phyloP scores from a whole-genome alignment of 2,113 vertebrate species.

The Syrmaticus mikado region DNA sequence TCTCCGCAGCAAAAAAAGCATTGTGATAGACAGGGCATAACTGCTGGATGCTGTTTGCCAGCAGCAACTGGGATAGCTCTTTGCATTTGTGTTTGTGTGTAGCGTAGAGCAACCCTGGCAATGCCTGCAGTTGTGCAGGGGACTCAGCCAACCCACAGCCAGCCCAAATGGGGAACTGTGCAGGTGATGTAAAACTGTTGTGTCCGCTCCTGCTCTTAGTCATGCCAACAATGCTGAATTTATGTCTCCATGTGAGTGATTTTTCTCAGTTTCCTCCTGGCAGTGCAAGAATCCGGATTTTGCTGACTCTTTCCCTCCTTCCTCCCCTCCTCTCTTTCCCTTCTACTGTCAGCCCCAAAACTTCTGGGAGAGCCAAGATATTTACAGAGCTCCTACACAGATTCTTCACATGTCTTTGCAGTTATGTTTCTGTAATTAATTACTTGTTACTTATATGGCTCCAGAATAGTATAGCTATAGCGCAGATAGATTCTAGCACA shows the following conservation, averaged over 20 bases:
- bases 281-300: background rate
- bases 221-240: background rate
- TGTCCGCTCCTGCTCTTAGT: background rate
- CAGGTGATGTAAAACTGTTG: background rate
- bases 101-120: background rate
- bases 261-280: constrained; percentile 10
- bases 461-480: background rate
- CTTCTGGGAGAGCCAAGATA: constrained; percentile 18
- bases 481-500: background rate
- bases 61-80: background rate
- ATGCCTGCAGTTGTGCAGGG: background rate
- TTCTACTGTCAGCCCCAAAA: background rate
- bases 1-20: no score
- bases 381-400: constrained; percentile 36
- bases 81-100: rapidly evolving
- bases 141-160: background rate
- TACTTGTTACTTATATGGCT: constrained; percentile 6
- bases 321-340: background rate
- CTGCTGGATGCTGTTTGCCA: background rate
- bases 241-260: background rate
- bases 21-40: rapidly evolving
- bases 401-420: constrained; percentile 37
- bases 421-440: constrained; percentile 49
- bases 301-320: background rate
- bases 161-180: background rate